These are phyloP conservation scores for Falco naumanni DNA, from an alignment of 2,797 vertebrate genomes.

Conservation along the genomic window DNA sequence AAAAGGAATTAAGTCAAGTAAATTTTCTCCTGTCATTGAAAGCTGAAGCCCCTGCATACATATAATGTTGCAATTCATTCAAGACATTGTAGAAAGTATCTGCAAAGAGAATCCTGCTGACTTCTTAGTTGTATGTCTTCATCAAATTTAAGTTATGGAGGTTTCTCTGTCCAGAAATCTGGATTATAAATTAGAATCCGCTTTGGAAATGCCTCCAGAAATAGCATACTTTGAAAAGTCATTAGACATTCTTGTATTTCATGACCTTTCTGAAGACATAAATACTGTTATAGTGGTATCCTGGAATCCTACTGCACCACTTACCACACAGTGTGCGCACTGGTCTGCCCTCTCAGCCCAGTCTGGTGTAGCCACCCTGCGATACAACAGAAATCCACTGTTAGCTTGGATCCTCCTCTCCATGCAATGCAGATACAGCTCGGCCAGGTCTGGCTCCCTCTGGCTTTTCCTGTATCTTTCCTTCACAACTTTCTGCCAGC, in stretches of 20 bases:
- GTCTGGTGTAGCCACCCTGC: neutral
- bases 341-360: neutral
- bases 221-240: neutral
- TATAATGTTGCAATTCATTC: neutral
- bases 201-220: neutral
- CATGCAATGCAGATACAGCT: neutral
- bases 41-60: accelerated
- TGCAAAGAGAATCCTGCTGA: neutral
- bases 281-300: neutral
- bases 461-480: neutral
- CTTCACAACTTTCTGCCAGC: neutral
- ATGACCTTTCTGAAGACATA: neutral
- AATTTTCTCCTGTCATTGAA: neutral
- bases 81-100: neutral
- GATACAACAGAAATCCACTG: neutral
- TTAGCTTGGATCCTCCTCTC: neutral
- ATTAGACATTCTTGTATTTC: neutral
- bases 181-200: neutral
- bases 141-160: neutral
- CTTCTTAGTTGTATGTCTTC: neutral
- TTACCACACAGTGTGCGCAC: neutral
- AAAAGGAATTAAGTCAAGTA: neutral
- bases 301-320: neutral
- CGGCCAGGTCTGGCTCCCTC: neutral
- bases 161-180: neutral